A percentile compares a stretch with the other conserved stretches of the same genome.
phyloP scores from a whole-genome alignment of 2,113 vertebrate genomes.

The Callocephalon fimbriatum region DNA sequence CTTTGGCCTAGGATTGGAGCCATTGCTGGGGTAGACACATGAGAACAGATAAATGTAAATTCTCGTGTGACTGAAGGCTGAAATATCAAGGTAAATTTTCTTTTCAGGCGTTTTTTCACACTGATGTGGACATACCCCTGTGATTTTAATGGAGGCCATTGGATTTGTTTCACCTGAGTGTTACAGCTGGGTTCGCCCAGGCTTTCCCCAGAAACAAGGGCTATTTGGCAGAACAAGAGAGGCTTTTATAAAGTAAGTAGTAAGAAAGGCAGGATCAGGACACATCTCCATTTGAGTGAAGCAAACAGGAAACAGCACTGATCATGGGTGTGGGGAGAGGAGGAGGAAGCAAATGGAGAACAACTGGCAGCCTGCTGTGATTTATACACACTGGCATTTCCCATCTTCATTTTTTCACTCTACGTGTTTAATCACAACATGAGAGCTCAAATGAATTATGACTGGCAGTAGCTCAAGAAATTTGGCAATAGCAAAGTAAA shows the following conservation, averaged over 20 bases:
- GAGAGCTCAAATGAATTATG: neutral
- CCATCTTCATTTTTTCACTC: neutral
- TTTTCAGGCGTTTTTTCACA: neutral
- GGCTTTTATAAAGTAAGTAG: neutral
- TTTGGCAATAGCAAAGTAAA: slow-evolving; percentile 1
- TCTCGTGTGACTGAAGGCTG: neutral
- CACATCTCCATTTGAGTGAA: neutral
- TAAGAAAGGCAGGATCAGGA: neutral
- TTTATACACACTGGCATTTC: slow-evolving; percentile 19
- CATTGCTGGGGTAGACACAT: neutral
- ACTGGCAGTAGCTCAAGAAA: slow-evolving; percentile 27
- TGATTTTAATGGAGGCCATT: neutral
- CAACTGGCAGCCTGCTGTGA: slow-evolving; percentile 24
- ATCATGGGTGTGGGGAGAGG: neutral
- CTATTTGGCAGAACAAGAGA: neutral
- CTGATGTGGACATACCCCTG: neutral
- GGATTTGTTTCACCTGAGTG: neutral
- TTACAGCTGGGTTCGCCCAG: neutral
- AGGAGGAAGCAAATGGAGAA: slow-evolving; percentile 30
- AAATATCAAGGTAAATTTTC: neutral
- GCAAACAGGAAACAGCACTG: neutral
- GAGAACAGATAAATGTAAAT: neutral
- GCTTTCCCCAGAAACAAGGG: neutral
- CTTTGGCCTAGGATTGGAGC: neutral
- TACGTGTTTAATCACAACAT: neutral